Evolutionary conservation across 1,140 invertebrate species (phyloP), one percentile per base, ranked within the genome.

Genomic region (Pseudachorutes palmiensis): DNA sequence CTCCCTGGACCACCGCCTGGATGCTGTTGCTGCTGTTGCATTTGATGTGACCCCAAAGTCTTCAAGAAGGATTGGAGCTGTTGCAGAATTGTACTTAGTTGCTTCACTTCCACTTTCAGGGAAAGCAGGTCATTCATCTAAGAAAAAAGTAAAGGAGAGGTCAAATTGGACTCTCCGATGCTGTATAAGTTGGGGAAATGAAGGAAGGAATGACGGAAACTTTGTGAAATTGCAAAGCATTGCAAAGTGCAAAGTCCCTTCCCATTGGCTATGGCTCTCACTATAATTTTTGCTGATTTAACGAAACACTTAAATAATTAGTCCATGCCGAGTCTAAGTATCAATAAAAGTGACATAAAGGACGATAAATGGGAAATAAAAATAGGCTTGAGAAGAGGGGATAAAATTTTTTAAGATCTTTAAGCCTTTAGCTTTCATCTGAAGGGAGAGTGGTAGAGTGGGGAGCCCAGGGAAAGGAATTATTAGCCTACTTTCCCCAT

Each of bases 71-170:
- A 70, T 61, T 74, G 72, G 36, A 74, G 64, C 65, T 74, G 72
- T 48, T 70, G 72, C 30, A 74, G 83, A 33, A 85, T 77, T 36
- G 78, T 81, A 72, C 83, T 84, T 59, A 88, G 73, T 70, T 86
- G 83, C 72, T 87, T 87, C 68, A 86, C 82, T 76, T 88, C 86
- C 66, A 82, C 83, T 51, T 83, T 80, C 64, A 87, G 75, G 24
- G 82, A 82, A 49, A 84, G 76, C 31, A 88, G 83, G 74, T 88
- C 85, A 64, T 85, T 85, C 77, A 86, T 84, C 82, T 87, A 79
- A 76, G 78, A 68, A 74, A 9, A 67, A 66, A 33, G 62, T 51
- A 45, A 1, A 31, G 65, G 62, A 71, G 24, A 55, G 3, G 5
- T 55, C 24, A 16, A 24, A 22, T 12, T 55, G 12, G 3, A 26